Conservation (phyloP, 1,140 invertebrate genomes). For the Drosophila nebulosa region DNA sequence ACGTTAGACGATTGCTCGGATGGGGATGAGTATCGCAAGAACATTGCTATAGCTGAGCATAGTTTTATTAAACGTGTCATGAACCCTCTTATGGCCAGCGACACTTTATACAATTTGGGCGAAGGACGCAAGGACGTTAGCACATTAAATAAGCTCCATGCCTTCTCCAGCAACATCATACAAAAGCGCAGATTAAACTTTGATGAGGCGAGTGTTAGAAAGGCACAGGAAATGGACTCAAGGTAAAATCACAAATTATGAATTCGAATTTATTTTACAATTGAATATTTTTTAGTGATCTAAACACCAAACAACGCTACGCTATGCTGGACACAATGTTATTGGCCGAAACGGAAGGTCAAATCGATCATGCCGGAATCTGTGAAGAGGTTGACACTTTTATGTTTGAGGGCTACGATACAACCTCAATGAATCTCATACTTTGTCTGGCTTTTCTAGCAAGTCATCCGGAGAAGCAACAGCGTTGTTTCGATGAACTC, state of each 20-base stretch:
- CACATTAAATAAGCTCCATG: slow-evolving; percentile 30
- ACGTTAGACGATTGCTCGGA: slow-evolving; percentile 64
- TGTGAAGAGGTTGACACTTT: slow-evolving; percentile 91
- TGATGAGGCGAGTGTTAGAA: slow-evolving; percentile 8
- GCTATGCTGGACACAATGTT: slow-evolving; percentile 91
- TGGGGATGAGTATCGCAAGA: slow-evolving; percentile 50
- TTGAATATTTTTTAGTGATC: slow-evolving; percentile 11
- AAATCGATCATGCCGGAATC: slow-evolving; percentile 85
- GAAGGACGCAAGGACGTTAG: slow-evolving; percentile 27
- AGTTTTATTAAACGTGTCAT: slow-evolving; percentile 41
- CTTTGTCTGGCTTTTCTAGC: slow-evolving; percentile 84
- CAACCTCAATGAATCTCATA: slow-evolving; percentile 84
- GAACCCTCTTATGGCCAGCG: slow-evolving; percentile 41
- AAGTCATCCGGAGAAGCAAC: slow-evolving; percentile 84
- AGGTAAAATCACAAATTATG: background rate
- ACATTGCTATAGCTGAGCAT: slow-evolving; percentile 44
- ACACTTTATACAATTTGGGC: slow-evolving; percentile 45
- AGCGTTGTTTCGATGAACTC: slow-evolving; percentile 82
- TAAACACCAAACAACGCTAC: slow-evolving; percentile 82
- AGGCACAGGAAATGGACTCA: slow-evolving; percentile 2
- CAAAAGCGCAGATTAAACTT: slow-evolving; percentile 28
- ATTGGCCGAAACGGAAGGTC: slow-evolving; percentile 82
- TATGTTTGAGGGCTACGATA: slow-evolving; percentile 89
- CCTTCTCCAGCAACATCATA: slow-evolving; percentile 45
- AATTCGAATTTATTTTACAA: background rate